Evolutionary conservation across 2,113 vertebrate genomes (phyloP).

Genomic region (Actenoides lindsayi): DNA sequence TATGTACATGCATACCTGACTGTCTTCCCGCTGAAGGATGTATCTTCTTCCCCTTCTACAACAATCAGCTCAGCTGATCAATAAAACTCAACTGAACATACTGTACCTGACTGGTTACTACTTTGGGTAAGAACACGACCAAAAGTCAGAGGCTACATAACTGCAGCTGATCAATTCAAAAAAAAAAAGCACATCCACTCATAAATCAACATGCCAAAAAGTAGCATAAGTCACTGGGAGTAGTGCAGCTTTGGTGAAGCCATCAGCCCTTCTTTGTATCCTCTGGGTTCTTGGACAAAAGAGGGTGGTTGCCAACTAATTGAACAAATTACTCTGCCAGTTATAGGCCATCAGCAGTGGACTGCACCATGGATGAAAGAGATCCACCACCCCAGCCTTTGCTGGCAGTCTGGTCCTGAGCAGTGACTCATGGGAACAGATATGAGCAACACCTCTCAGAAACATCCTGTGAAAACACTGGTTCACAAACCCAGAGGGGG

Average conservation of each 20-base stretch:
- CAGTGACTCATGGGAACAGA: not conserved
- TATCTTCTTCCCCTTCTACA: not conserved
- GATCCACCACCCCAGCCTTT: not conserved
- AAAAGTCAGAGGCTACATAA: not conserved
- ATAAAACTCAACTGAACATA: not conserved
- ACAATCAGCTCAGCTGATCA: not conserved
- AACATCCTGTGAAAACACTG: not conserved
- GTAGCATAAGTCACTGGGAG: not conserved
- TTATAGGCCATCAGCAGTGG: not conserved
- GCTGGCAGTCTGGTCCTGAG: not conserved
- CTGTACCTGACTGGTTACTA: not conserved
- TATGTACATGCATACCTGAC: not conserved
- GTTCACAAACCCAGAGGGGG: not conserved
- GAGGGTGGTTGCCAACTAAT: not conserved
- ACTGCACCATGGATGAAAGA: not conserved
- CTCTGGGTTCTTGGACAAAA: not conserved
- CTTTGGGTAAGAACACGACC: not conserved
- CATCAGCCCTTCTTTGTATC: not conserved
- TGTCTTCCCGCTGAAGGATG: not conserved
- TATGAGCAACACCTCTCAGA: not conserved
- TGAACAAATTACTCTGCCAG: not conserved
- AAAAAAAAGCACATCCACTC: not conserved
- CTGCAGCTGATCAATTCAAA: not conserved
- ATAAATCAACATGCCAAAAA: not conserved
- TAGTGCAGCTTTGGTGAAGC: not conserved